Evolutionary conservation across 2,113 vertebrate genomes (phyloP).

Genomic region (Podarcis raffonei): DNA sequence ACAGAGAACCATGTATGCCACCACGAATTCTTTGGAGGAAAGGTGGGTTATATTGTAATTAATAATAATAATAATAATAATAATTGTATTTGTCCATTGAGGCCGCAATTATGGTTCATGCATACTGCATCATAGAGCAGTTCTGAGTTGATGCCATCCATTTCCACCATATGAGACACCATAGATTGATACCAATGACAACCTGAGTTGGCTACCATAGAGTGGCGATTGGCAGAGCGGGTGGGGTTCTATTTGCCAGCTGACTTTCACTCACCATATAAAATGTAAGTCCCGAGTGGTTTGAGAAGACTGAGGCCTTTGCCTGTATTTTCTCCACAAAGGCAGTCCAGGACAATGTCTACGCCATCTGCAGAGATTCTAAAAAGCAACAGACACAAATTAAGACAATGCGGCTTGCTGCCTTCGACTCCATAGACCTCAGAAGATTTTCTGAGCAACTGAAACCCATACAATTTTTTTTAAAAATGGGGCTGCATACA

Average conservation of each 20-base stretch:
- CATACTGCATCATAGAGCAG: neutral
- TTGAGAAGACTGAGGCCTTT: conserved; percentile 95
- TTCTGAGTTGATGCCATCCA: neutral
- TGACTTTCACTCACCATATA: conserved; percentile 86
- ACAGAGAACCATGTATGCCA: too few relatives aligned
- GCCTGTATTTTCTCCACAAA: conserved; percentile 96
- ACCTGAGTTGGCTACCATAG: neutral
- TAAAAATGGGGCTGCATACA: neutral
- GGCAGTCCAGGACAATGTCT: conserved; percentile 94
- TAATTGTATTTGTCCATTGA: neutral
- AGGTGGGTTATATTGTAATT: too few relatives aligned
- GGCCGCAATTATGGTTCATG: neutral
- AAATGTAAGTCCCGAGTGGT: conserved; percentile 95
- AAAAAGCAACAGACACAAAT: conserved; percentile 36
- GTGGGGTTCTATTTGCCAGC: neutral
- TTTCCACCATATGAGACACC: neutral
- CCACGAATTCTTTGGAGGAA: too few relatives aligned
- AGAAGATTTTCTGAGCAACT: neutral
- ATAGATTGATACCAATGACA: neutral
- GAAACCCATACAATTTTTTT: too few relatives aligned
- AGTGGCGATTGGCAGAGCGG: too few relatives aligned
- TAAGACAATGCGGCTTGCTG: neutral
- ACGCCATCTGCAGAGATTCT: conserved; percentile 96
- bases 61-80: too few relatives aligned
- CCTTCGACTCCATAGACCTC: too few relatives aligned